Evolutionary conservation across 2,888 invertebrate species (phyloP).

Genomic region (Raillietiella orientalis): DNA sequence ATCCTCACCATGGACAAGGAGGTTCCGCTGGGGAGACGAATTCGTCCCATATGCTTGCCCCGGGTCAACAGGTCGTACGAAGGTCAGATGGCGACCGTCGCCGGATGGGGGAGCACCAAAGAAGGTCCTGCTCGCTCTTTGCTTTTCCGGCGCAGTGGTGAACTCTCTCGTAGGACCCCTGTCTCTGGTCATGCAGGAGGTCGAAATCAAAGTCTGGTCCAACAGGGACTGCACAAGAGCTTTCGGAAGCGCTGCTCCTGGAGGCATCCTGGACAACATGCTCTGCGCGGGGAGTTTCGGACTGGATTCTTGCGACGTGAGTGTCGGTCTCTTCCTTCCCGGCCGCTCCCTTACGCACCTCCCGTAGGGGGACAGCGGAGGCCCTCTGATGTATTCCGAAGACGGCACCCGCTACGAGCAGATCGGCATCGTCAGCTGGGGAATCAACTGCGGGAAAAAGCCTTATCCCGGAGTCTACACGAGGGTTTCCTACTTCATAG

Average conservation of each 20-base stretch:
- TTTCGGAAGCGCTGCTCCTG: conserved; percentile 20
- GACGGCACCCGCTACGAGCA: conserved; percentile 41
- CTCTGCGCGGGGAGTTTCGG: conserved; percentile 51
- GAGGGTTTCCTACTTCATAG: conserved; percentile 41
- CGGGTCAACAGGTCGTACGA: conserved; percentile 21
- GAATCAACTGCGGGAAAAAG: conserved; percentile 65
- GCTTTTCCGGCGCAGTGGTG: too few species aligned
- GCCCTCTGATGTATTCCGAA: conserved; percentile 49
- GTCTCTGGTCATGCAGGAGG: conserved; percentile 14
- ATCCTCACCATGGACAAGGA: conserved; percentile 42
- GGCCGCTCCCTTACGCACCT: conserved; percentile 4
- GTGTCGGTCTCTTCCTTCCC: conserved; percentile 11
- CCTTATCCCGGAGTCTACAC: conserved; percentile 74
- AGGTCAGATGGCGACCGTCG: conserved; percentile 39
- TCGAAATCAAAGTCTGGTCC: conserved; percentile 8
- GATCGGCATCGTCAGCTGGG: conserved; percentile 66
- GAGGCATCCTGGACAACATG: conserved; percentile 59
- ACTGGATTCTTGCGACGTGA: conserved; percentile 64
- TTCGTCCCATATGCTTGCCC: conserved; percentile 47
- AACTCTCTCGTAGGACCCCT: too few species aligned
- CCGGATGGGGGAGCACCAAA: conserved; percentile 56
- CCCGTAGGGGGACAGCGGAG: conserved; percentile 61
- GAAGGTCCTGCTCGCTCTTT: too few species aligned
- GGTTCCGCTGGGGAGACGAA: conserved; percentile 29
- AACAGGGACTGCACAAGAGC: conserved; percentile 7